These are phyloP conservation scores for Lampropteryx suffumata DNA, from an alignment of 2,888 invertebrate species.

Conservation along the genomic window DNA sequence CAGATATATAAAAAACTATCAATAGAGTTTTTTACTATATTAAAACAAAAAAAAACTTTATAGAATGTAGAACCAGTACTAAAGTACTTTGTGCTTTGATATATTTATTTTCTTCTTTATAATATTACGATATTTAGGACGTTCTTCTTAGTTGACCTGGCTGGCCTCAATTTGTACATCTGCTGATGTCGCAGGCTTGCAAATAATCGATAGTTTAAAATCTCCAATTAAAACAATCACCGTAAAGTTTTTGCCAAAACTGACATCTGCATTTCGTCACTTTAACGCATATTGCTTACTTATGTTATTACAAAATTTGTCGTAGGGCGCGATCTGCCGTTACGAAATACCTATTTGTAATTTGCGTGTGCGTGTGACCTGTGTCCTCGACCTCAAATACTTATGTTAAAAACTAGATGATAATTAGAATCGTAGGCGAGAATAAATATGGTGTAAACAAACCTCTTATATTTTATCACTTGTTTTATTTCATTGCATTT, in stretches of 20 bases:
- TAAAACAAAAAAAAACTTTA: no score
- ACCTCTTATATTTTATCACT: no score
- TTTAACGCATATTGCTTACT: slow-evolving; percentile 11
- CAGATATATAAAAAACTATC: no score
- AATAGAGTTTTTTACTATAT: no score
- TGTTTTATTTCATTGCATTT: no score
- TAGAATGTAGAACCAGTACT: no score
- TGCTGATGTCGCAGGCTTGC: not conserved
- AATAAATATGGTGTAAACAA: not conserved
- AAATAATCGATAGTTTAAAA: not conserved
- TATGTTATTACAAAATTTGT: slow-evolving; percentile 26
- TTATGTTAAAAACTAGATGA: slow-evolving; percentile 9
- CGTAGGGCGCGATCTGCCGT: slow-evolving; percentile 33
- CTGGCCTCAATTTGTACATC: not conserved
- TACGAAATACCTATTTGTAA: slow-evolving; percentile 32
- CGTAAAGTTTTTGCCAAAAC: not conserved
- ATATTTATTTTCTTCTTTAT: no score
- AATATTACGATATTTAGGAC: no score
- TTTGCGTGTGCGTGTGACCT: slow-evolving; percentile 27
- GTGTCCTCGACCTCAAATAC: slow-evolving; percentile 16
- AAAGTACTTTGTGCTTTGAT: no score
- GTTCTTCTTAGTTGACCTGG: no score
- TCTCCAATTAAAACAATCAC: slow-evolving; percentile 6
- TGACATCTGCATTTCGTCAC: slow-evolving; percentile 15
- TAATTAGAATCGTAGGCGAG: not conserved